Conservation (phyloP, 2,888 invertebrate species). For the Tipula unca region DNA sequence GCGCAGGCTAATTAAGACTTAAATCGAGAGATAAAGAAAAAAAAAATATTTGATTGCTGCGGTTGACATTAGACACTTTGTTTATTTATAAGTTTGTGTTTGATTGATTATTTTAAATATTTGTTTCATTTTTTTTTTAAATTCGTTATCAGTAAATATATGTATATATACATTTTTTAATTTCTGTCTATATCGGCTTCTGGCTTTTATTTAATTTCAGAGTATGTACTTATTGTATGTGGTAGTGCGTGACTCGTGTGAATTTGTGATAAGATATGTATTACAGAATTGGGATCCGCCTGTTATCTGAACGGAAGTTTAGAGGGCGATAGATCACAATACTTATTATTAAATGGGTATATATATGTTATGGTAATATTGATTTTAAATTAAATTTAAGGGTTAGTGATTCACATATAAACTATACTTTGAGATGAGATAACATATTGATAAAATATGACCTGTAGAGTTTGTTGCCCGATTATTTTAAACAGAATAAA, state of each 20-base stretch:
- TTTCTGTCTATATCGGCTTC: not conserved
- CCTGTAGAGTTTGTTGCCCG: too few species aligned
- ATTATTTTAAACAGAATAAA: too few species aligned
- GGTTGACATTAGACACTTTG: not conserved
- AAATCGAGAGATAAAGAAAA: not conserved
- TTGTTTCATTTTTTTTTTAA: not conserved
- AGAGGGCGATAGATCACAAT: not conserved
- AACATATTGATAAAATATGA: too few species aligned
- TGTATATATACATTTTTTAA: not conserved
- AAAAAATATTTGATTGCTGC: not conserved
- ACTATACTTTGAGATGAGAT: too few species aligned
- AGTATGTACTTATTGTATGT: not conserved
- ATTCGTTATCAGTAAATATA: not conserved
- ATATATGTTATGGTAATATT: too few species aligned
- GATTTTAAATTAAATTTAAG: not conserved
- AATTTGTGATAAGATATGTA: not conserved
- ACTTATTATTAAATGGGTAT: not conserved
- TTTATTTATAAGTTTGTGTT: not conserved
- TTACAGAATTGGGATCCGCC: not conserved
- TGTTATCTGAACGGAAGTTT: not conserved
- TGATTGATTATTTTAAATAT: not conserved
- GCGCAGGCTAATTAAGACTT: too few species aligned
- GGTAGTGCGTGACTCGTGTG: not conserved
- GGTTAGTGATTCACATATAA: not conserved
- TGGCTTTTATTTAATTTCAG: not conserved